Percentiles rank a stretch among this genome's conserved stretches.
phyloP scores from a whole-genome alignment of 2,797 vertebrate genomes.

The Galaxias olidus region DNA sequence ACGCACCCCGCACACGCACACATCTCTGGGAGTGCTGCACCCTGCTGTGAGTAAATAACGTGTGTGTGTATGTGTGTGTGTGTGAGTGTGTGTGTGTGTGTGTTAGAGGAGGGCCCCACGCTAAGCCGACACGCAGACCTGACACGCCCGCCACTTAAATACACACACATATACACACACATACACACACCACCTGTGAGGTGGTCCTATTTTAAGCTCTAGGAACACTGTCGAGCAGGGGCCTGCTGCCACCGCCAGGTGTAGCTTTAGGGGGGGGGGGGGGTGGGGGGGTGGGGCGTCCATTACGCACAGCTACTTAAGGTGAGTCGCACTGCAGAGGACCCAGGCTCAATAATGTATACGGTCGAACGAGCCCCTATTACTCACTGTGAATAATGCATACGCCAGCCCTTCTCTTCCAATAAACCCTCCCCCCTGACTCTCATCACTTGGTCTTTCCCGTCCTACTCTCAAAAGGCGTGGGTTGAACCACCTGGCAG shows the following conservation, averaged over 20 bases:
- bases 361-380: background rate
- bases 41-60: background rate
- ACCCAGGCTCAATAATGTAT: conserved; percentile 4
- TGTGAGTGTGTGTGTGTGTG: background rate
- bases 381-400: conserved; percentile 1
- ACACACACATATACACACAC: conserved; percentile 30
- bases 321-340: background rate
- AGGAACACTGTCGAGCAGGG: too few relatives aligned
- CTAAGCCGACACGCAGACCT: background rate
- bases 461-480: background rate
- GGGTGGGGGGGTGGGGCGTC: too few relatives aligned
- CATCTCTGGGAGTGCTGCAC: background rate
- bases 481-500: too few relatives aligned
- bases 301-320: background rate
- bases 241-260: too few relatives aligned
- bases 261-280: too few relatives aligned
- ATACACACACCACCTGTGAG: conserved; percentile 16
- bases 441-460: background rate
- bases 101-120: conserved; percentile 6
- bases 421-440: background rate
- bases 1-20: background rate
- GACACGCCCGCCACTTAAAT: conserved; percentile 45
- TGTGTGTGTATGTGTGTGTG: background rate
- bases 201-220: conserved; percentile 19
- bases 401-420: background rate